phyloP scores from a whole-genome alignment of 2,113 vertebrate species.

The Scalopus aquaticus region DNA sequence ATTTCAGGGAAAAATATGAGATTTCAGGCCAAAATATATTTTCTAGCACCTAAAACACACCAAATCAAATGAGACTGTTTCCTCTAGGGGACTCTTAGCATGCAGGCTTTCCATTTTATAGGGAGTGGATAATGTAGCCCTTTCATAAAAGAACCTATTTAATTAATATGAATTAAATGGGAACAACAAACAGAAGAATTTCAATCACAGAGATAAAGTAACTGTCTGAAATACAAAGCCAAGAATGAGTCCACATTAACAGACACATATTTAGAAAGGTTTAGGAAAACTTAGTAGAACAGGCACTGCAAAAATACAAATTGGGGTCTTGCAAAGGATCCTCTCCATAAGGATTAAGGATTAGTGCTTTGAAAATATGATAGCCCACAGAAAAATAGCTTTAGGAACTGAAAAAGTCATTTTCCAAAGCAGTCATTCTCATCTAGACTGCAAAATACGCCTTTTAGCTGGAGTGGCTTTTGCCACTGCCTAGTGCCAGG shows the following conservation, averaged over 20 bases:
- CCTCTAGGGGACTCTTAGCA: background rate
- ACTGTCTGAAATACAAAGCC: conserved; percentile 30
- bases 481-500: conserved; percentile 48
- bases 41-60: conserved; percentile 20
- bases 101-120: background rate
- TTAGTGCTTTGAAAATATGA: conserved; percentile 44
- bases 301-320: conserved; percentile 15
- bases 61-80: background rate
- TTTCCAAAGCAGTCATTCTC: conserved; percentile 48
- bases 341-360: conserved; percentile 29
- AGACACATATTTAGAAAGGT: background rate
- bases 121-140: background rate
- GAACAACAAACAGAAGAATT: conserved; percentile 30
- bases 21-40: background rate
- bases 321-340: background rate
- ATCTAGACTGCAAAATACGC: background rate
- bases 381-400: background rate
- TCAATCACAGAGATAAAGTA: conserved; percentile 57
- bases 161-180: conserved; percentile 48
- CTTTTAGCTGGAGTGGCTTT: conserved; percentile 52
- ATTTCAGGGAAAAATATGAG: background rate
- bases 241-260: conserved; percentile 43
- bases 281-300: background rate
- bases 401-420: background rate
- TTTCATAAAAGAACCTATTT: conserved; percentile 49